A percentile compares a stretch with the other conserved stretches of the same genome.
phyloP scores from a whole-genome alignment of 2,113 vertebrate genomes.

The pig (Sus scrofa) region T2T-Sscrofa CM000822.6:6713001-6713500 shows the following conservation, averaged over 20 bases:
- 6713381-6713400: slow-evolving; percentile 34
- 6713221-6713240: background rate
- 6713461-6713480: slow-evolving; percentile 17
- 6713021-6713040: background rate
- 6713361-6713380: background rate
- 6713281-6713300: background rate
- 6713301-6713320: background rate
- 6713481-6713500: background rate
- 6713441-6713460: background rate
- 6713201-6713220: background rate
- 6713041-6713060: background rate
- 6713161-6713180: background rate
- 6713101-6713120: background rate
- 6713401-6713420: background rate
- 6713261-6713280: slow-evolving; percentile 8
- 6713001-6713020: background rate
- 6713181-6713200: background rate
- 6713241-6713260: background rate
- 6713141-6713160: background rate
- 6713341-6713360: background rate
- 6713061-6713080: background rate
- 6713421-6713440: background rate
- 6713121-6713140: background rate
- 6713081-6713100: background rate
- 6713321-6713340: background rate